A percentile compares a stretch with the other conserved stretches of the same genome.
Conservation (phyloP, 2,888 invertebrate species). For the Epirrhoe tristata region DNA sequence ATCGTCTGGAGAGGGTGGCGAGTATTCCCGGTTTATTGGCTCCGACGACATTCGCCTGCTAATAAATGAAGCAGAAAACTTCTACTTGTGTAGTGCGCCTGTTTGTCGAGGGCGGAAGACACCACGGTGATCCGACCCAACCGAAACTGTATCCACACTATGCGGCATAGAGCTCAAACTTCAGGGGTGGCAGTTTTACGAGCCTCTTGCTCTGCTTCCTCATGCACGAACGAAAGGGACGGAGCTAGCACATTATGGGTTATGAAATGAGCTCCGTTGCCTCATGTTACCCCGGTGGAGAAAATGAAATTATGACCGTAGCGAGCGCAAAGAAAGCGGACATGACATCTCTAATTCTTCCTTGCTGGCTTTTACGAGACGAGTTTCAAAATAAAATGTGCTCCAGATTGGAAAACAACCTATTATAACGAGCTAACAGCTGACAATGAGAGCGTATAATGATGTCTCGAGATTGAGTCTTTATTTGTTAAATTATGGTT, state of each 20-base stretch:
- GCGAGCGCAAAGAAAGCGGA: conserved; percentile 75
- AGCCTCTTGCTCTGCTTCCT: conserved; percentile 52
- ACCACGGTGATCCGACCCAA: conserved; percentile 55
- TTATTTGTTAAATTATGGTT: conserved; percentile 3
- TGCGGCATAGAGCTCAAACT: conserved; percentile 67
- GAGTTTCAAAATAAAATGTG: conserved; percentile 47
- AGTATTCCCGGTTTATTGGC: conserved; percentile 76
- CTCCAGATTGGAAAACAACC: conserved; percentile 39
- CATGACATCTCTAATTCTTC: conserved; percentile 65
- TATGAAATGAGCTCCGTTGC: conserved; percentile 80
- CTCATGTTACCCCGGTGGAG: conserved; percentile 73
- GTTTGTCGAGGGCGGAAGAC: conserved; percentile 73
- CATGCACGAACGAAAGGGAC: conserved; percentile 56
- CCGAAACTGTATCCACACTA: conserved; percentile 62
- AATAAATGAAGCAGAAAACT: conserved; percentile 85
- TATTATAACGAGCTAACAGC: conserved; percentile 37
- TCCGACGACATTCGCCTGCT: conserved; percentile 77
- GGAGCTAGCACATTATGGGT: conserved; percentile 74
- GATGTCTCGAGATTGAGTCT: neutral
- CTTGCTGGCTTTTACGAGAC: conserved; percentile 50
- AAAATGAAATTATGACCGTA: conserved; percentile 80
- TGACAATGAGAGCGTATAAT: conserved; percentile 23
- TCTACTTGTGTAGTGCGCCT: conserved; percentile 72
- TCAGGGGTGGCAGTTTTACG: conserved; percentile 60
- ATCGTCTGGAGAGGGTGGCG: conserved; percentile 80